Percentiles rank a stretch among this genome's conserved stretches.
phyloP scores from a whole-genome alignment of 2,797 vertebrate genomes.

The Xenopus petersii region DNA sequence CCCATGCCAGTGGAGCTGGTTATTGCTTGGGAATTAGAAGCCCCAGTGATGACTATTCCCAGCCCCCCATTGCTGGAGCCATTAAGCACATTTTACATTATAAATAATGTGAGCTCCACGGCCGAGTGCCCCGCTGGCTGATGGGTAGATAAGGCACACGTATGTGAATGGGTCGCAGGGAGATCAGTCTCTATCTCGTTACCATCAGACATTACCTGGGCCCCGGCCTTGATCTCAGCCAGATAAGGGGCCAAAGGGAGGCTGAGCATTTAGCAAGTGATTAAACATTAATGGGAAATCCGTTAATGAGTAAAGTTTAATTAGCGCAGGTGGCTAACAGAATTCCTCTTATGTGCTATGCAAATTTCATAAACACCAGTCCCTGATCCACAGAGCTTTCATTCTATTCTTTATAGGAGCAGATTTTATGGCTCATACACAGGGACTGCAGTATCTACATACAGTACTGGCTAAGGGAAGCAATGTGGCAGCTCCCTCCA shows the following conservation, averaged over 20 bases:
- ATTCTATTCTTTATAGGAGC: too few relatives aligned
- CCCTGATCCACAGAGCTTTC: too few relatives aligned
- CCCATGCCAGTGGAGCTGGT: too few relatives aligned
- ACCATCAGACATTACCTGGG: slow-evolving; percentile 18
- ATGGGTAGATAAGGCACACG: slow-evolving; percentile 32
- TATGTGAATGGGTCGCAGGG: neutral
- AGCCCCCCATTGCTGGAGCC: neutral
- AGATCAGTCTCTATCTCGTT: slow-evolving; percentile 2
- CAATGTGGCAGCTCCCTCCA: too few relatives aligned
- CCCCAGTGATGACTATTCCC: too few relatives aligned
- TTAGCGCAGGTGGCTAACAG: too few relatives aligned
- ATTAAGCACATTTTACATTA: neutral
- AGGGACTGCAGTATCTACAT: too few relatives aligned
- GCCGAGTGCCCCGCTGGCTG: slow-evolving; percentile 10
- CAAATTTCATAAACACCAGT: too few relatives aligned
- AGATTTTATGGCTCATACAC: too few relatives aligned
- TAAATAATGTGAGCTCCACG: neutral
- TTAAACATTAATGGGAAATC: neutral
- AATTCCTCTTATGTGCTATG: too few relatives aligned
- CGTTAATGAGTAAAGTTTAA: slow-evolving; percentile 24
- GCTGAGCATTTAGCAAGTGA: neutral
- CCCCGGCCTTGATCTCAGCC: neutral
- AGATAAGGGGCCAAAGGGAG: neutral
- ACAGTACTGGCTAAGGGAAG: too few relatives aligned
- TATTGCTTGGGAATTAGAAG: too few relatives aligned